phyloP scores from a whole-genome alignment of 2,797 vertebrate genomes.

The Myotis planiceps region DNA sequence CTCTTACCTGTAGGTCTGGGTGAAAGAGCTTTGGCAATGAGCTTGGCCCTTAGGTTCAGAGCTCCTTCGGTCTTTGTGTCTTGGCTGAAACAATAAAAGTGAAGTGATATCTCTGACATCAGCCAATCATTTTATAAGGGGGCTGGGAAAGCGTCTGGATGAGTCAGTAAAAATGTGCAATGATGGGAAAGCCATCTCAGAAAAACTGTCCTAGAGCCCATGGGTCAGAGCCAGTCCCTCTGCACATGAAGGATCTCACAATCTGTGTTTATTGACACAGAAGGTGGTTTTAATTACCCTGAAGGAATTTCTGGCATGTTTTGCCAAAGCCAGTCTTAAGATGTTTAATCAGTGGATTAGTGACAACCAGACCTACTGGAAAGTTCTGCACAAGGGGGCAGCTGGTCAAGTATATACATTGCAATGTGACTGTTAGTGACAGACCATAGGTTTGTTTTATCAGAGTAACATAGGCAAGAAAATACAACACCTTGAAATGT shows the following conservation, averaged over 20 bases:
- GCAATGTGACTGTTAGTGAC: neutral
- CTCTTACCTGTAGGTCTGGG: neutral
- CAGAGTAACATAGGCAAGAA: neutral
- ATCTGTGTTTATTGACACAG: conserved; percentile 32
- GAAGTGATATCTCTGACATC: conserved; percentile 35
- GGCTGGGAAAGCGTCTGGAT: neutral
- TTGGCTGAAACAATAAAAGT: conserved; percentile 10
- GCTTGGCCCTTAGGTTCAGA: neutral
- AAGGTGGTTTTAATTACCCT: conserved; percentile 56
- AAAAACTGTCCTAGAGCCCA: conserved; percentile 14
- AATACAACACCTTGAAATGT: neutral
- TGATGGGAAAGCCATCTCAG: conserved; percentile 49
- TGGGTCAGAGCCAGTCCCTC: conserved; percentile 19
- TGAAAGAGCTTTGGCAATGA: neutral
- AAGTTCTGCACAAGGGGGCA: conserved; percentile 49
- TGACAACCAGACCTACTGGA: conserved; percentile 65
- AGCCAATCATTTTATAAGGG: neutral
- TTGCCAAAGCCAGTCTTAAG: conserved; percentile 77
- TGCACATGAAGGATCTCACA: conserved; percentile 24
- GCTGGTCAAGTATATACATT: neutral
- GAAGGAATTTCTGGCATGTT: conserved; percentile 68
- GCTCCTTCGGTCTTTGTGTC: neutral
- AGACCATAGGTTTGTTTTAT: neutral
- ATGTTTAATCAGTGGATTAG: conserved; percentile 81
- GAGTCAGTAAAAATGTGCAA: conserved; percentile 41